Conservation (phyloP, 2,113 vertebrate genomes). For the Labrus mixtus region DNA sequence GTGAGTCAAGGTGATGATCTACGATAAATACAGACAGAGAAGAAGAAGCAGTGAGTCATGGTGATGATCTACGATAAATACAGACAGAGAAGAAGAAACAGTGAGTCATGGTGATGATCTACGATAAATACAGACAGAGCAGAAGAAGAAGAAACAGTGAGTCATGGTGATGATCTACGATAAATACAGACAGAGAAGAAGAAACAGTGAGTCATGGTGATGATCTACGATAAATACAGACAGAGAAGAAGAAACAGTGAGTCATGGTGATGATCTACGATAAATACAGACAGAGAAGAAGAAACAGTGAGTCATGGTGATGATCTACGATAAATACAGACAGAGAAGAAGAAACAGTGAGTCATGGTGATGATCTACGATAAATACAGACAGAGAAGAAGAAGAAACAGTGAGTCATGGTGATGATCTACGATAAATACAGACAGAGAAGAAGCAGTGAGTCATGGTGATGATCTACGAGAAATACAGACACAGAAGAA, state of each 20-base stretch:
- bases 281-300: slow-evolving; percentile 31
- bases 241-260: slow-evolving; percentile 80
- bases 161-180: slow-evolving; percentile 85
- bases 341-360: slow-evolving; percentile 80
- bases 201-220: slow-evolving; percentile 85
- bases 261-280: slow-evolving; percentile 85
- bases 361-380: slow-evolving; percentile 85
- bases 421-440: slow-evolving; percentile 75
- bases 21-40: slow-evolving; percentile 11
- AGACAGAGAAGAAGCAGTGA: slow-evolving; percentile 75
- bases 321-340: slow-evolving; percentile 68
- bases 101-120: slow-evolving; percentile 86
- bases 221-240: slow-evolving; percentile 68
- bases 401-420: slow-evolving; percentile 85
- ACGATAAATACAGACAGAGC: not conserved
- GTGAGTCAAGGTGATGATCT: slow-evolving; percentile 86
- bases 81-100: slow-evolving; percentile 66
- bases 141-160: slow-evolving; percentile 82
- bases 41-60: slow-evolving; percentile 86
- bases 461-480: slow-evolving; percentile 85
- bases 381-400: slow-evolving; percentile 31
- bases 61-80: slow-evolving; percentile 77
- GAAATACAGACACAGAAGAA: slow-evolving; percentile 31
- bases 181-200: slow-evolving; percentile 31
- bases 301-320: slow-evolving; percentile 85